Evolutionary conservation across 2,888 invertebrate species (phyloP), one percentile per base, ranked within the genome.

Genomic region (Nephrocerus scutellatus): DNA sequence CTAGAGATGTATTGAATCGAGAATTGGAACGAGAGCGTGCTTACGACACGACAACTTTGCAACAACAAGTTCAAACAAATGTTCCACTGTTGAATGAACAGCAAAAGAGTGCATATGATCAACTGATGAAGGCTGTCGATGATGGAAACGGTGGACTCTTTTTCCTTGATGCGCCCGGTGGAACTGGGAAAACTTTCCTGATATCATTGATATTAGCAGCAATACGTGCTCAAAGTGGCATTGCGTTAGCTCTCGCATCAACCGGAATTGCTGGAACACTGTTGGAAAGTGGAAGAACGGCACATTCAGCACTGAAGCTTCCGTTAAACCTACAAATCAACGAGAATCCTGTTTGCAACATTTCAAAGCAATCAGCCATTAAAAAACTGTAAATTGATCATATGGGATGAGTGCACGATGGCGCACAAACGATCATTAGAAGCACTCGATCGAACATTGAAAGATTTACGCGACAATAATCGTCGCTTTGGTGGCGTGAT

Each of bases 341-440:
- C n/a, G n/a, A n/a, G n/a, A n/a, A n/a, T n/a, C n/a, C n/a, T n/a
- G n/a, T n/a, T n/a, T n/a, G n/a, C n/a, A n/a, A n/a, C n/a, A n/a
- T n/a, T n/a, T n/a, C n/a, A n/a, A n/a, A n/a, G n/a, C 20, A 26
- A 18, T 7, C 4, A 25, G n/a, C n/a, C n/a, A n/a, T n/a, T n/a
- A n/a, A n/a, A n/a, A n/a, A n/a, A n/a, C n/a, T 28, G 33, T 12
- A 15, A 34, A 13, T 13, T 41, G 7, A 39, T 56, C 20, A 50
- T 39, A 19, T 46, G 43, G 39, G 59, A 62, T 47, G 57, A 63
- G 47, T 49, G 47, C 36, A 53, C 59, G 6, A 62, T 61, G 57
- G 36, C 53, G 6, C 55, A 56, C 38, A 56, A 42, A 19, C 10
- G 12, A n/a, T 5, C 30, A 19, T 19, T 19, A 13, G 30, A n/a